Conservation (phyloP, 2,113 vertebrate species). For the Tretioscincus oriximinensis region DNA sequence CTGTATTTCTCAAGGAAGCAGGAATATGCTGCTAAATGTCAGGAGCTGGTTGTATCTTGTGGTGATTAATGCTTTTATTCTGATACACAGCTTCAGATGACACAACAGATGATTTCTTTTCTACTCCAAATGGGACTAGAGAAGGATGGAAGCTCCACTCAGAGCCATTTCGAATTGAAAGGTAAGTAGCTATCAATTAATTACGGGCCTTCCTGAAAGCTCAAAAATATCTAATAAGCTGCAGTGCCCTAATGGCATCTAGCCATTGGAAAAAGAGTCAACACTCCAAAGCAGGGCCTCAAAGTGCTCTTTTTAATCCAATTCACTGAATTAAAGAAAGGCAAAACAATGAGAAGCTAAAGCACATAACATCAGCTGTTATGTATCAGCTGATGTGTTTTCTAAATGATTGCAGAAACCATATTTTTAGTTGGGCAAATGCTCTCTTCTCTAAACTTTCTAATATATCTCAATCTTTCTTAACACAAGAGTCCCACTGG, state of each 20-base stretch:
- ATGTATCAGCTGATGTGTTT: background rate
- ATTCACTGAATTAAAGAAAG: constrained; percentile 11
- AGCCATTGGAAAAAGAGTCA: background rate
- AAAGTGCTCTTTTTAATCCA: constrained; percentile 14
- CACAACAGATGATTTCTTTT: constrained; percentile 1
- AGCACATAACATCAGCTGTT: background rate
- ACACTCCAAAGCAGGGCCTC: background rate
- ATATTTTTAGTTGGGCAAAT: background rate
- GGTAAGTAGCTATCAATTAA: constrained; percentile 27
- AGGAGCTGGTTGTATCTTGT: background rate
- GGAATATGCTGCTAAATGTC: background rate
- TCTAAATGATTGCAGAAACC: background rate
- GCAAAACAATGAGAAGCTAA: background rate
- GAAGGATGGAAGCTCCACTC: background rate
- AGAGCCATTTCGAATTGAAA: constrained; percentile 61
- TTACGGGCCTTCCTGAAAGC: constrained; percentile 4
- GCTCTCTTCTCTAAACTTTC: too few relatives aligned
- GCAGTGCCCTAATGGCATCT: background rate
- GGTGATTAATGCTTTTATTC: background rate
- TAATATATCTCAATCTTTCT: too few relatives aligned
- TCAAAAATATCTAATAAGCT: constrained; percentile 12
- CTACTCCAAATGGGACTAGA: background rate
- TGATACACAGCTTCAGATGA: background rate
- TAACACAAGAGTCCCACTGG: too few relatives aligned
- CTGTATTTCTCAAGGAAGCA: background rate